Conservation (phyloP, 2,888 invertebrate genomes). For the Griposia aprilina region DNA sequence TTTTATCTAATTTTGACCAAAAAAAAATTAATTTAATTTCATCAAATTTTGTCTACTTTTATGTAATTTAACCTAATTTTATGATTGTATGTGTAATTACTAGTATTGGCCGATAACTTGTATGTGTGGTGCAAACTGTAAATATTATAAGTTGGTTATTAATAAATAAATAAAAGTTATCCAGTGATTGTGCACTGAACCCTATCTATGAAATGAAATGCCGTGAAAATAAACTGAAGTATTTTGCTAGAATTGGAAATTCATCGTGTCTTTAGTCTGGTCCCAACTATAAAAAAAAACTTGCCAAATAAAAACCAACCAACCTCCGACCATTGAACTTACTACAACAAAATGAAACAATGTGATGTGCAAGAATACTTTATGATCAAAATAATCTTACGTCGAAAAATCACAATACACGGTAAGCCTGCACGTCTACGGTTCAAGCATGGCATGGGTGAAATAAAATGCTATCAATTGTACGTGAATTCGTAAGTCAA, state of each 20-base stretch:
- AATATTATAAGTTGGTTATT: too few relatives aligned
- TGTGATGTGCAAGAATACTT: neutral
- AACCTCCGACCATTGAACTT: neutral
- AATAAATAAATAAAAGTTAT: neutral
- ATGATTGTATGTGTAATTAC: too few relatives aligned
- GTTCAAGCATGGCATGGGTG: neutral
- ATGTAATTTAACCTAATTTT: too few relatives aligned
- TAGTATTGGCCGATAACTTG: too few relatives aligned
- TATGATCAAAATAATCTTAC: conserved; percentile 2
- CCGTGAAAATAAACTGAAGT: neutral
- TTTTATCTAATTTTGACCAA: too few relatives aligned
- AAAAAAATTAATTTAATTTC: too few relatives aligned
- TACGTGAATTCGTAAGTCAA: neutral
- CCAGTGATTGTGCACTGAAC: neutral
- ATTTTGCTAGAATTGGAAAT: neutral
- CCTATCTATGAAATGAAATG: neutral
- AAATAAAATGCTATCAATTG: conserved; percentile 7
- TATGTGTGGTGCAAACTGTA: too few relatives aligned
- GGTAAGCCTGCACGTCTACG: neutral
- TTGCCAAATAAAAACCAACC: neutral
- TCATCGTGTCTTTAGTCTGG: neutral
- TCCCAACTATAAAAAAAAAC: neutral
- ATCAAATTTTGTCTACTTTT: too few relatives aligned
- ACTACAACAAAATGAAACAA: neutral
- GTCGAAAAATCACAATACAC: neutral